These are phyloP conservation scores for Urocitellus parryii DNA, from an alignment of 2,113 vertebrate genomes.

Conservation along the genomic window DNA sequence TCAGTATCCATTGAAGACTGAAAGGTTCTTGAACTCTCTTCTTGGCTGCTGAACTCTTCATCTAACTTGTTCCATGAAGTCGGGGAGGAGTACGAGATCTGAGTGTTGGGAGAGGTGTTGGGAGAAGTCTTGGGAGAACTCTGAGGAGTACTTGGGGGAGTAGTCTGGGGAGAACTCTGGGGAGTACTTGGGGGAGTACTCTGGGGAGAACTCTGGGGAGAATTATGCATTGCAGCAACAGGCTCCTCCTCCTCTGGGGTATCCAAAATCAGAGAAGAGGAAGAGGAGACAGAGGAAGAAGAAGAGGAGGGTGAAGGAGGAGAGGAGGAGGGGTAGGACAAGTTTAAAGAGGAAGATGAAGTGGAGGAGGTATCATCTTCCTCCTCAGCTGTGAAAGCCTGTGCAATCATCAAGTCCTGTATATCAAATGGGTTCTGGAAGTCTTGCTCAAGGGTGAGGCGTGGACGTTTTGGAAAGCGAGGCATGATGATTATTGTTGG, in stretches of 20 bases:
- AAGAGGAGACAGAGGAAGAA: not conserved
- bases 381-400: not conserved
- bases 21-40: not conserved
- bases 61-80: not conserved
- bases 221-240: not conserved
- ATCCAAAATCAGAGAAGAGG: not conserved
- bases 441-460: not conserved
- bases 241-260: rapidly evolving
- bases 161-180: too few relatives aligned
- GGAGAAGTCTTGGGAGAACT: too few relatives aligned
- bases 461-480: not conserved
- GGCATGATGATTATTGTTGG: not conserved
- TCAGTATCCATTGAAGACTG: rapidly evolving
- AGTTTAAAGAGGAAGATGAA: slow-evolving; percentile 20
- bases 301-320: not conserved
- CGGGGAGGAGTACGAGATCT: not conserved
- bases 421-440: not conserved
- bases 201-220: not conserved
- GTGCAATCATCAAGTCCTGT: not conserved
- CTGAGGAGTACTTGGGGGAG: too few relatives aligned
- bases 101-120: not conserved
- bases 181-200: too few relatives aligned
- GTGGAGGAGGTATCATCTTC: not conserved
- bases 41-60: not conserved
- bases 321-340: not conserved